Evolutionary conservation across 2,797 vertebrate species (phyloP).

Genomic region (Pangasius djambal): DNA sequence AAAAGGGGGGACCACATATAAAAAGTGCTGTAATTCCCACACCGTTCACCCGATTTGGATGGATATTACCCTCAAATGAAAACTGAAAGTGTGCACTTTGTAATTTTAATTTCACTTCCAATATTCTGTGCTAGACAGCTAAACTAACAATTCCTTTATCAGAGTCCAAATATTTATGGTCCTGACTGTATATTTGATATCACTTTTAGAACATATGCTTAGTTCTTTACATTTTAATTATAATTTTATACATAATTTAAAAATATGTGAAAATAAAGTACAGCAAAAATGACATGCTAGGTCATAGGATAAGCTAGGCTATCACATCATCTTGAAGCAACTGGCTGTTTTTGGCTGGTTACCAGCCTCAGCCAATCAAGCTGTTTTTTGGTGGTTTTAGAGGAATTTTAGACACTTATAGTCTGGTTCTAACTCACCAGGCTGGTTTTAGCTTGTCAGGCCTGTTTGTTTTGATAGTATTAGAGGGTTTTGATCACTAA

Average conservation of each 20-base stretch:
- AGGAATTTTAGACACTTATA: neutral
- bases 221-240: neutral
- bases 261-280: neutral
- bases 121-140: neutral
- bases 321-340: neutral
- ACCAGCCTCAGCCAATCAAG: too few relatives aligned
- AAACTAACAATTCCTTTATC: neutral
- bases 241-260: neutral
- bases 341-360: too few relatives aligned
- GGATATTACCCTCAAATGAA: neutral
- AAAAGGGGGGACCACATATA: neutral
- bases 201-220: neutral
- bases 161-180: neutral
- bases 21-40: neutral
- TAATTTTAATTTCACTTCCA: neutral
- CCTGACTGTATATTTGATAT: neutral
- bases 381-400: neutral
- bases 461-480: neutral
- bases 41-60: neutral
- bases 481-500: neutral
- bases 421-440: neutral
- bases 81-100: too few relatives aligned
- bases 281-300: neutral
- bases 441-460: neutral
- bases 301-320: neutral